These are phyloP conservation scores for Nebria ingens DNA, from an alignment of 1,140 invertebrate genomes.

Conservation along the genomic window DNA sequence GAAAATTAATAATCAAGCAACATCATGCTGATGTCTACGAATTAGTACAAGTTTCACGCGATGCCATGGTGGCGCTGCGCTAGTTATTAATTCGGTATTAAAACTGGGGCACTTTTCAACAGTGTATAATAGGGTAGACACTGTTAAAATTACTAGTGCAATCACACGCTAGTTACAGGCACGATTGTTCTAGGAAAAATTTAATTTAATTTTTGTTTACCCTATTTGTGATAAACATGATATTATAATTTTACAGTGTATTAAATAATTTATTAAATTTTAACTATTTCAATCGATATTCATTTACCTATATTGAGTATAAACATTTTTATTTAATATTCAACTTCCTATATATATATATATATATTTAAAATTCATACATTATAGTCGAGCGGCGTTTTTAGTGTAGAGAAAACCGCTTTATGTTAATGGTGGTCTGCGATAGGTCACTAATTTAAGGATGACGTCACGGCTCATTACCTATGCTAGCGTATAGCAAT, in stretches of 20 bases:
- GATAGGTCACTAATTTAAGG: conserved; percentile 20
- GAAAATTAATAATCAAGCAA: neutral
- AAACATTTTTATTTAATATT: too few relatives aligned
- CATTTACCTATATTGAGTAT: too few relatives aligned
- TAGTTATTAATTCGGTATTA: neutral
- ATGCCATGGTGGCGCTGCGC: too few relatives aligned
- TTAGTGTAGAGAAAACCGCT: neutral
- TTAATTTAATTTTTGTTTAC: too few relatives aligned
- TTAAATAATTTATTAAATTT: neutral
- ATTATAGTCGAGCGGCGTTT: neutral
- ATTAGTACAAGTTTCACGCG: neutral
- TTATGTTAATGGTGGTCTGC: neutral
- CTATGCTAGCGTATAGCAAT: conserved; percentile 29
- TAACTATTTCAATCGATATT: neutral
- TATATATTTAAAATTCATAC: too few relatives aligned
- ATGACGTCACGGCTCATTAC: conserved; percentile 30
- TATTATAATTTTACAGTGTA: neutral
- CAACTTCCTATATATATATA: too few relatives aligned
- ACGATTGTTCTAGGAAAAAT: neutral
- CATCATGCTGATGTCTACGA: neutral
- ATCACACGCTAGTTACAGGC: neutral
- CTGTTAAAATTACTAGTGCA: neutral
- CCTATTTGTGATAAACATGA: neutral
- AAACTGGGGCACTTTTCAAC: neutral
- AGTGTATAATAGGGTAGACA: neutral